Evolutionary conservation across 92 coral and sea anemone genomes (phyloP).

Genomic region (Plumapathes pennacea): DNA sequence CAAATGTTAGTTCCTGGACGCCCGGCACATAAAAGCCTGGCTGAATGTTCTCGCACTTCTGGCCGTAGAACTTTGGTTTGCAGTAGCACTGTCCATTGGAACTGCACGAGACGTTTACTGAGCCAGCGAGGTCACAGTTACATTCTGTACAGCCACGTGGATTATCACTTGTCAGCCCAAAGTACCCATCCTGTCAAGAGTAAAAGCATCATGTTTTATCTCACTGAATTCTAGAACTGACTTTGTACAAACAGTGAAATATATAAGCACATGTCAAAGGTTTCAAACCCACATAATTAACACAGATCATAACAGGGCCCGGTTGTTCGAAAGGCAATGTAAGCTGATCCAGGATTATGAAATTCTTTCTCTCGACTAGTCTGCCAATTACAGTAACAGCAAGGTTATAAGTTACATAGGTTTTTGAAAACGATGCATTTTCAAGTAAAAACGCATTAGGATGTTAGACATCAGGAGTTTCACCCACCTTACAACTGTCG

Average conservation of each 20-base stretch:
- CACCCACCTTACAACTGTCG: conserved; percentile 68
- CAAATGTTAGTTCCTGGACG: conserved; percentile 64
- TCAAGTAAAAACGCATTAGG: not conserved
- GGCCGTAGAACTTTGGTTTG: conserved; percentile 72
- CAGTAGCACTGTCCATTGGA: conserved; percentile 76
- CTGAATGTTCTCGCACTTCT: conserved; percentile 66
- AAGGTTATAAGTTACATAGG: too few species aligned
- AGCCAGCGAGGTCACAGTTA: conserved; percentile 73
- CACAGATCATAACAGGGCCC: too few species aligned
- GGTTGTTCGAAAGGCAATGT: too few species aligned
- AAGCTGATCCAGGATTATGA: too few species aligned
- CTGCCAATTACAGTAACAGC: too few species aligned
- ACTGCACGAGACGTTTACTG: conserved; percentile 67
- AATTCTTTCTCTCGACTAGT: too few species aligned
- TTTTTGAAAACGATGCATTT: too few species aligned
- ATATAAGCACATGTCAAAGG: too few species aligned
- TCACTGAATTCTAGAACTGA: too few species aligned
- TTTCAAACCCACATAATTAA: too few species aligned
- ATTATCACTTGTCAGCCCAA: conserved; percentile 59
- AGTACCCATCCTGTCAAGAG: conserved; percentile 73
- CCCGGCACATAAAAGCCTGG: conserved; percentile 68
- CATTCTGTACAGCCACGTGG: conserved; percentile 74
- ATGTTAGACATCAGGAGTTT: not conserved
- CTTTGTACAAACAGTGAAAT: not conserved
- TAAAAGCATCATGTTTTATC: not conserved